These are phyloP conservation scores for Leptarthrus brevirostris DNA, from an alignment of 2,888 invertebrate genomes.

Conservation along the genomic window DNA sequence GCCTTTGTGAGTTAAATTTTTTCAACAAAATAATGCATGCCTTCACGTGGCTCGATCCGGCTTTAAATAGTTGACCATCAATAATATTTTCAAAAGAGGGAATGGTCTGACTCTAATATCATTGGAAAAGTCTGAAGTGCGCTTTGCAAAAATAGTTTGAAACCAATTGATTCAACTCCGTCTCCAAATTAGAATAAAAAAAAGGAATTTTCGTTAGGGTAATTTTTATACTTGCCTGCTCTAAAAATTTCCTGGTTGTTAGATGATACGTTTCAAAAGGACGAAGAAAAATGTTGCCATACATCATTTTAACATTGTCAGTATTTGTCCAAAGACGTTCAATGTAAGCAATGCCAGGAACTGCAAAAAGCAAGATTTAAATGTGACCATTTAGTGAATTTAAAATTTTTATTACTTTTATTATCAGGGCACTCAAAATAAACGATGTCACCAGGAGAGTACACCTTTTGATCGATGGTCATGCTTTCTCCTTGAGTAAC, in stretches of 20 bases:
- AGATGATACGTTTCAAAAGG: constrained; percentile 97
- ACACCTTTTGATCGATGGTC: constrained; percentile 81
- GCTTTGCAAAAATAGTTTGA: no score
- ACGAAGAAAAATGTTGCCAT: constrained; percentile 90
- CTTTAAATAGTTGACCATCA: no score
- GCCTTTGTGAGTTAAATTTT: no score
- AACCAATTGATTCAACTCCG: no score
- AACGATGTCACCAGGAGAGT: constrained; percentile 89
- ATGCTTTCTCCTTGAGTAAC: constrained; percentile 71
- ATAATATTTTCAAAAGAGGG: no score
- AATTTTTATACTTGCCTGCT: constrained; percentile 71
- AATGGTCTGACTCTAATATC: no score
- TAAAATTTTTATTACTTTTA: constrained; percentile 58
- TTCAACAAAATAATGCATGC: no score
- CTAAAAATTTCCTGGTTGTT: constrained; percentile 93
- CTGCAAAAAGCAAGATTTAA: constrained; percentile 66
- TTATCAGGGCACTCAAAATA: constrained; percentile 77
- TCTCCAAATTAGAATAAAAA: no score
- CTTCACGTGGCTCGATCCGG: no score
- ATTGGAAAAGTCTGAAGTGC: no score
- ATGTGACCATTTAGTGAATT: no score
- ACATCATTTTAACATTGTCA: constrained; percentile 86
- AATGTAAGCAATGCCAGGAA: constrained; percentile 85
- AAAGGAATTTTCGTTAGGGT: no score
- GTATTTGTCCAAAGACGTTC: constrained; percentile 90